A percentile compares a stretch with the other conserved stretches of the same genome.
Conservation (phyloP, 1,140 invertebrate genomes). For the Latrodectus geometricus region DNA sequence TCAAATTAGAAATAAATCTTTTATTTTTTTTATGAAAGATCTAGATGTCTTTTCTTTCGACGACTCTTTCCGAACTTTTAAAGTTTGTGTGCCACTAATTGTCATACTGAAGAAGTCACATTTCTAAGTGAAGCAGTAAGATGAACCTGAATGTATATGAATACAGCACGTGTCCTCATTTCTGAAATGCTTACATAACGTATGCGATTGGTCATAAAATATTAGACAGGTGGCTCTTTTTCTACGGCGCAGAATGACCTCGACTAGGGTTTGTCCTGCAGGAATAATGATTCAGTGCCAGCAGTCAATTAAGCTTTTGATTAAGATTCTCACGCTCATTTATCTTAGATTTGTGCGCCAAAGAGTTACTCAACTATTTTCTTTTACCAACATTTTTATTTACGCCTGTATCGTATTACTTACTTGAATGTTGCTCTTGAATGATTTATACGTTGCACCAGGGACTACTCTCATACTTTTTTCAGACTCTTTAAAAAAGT, state of each 20-base stretch:
- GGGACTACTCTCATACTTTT: too few species aligned
- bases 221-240: conserved; percentile 35
- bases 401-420: too few species aligned
- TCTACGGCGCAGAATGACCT: conserved; percentile 41
- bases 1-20: too few species aligned
- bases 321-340: conserved; percentile 57
- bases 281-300: conserved; percentile 33
- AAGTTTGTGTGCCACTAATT: too few species aligned
- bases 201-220: conserved; percentile 32
- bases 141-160: neutral
- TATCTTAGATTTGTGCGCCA: neutral
- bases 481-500: too few species aligned
- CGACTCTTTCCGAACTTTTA: too few species aligned
- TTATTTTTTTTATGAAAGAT: too few species aligned
- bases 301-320: conserved; percentile 54
- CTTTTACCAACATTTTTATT: neutral
- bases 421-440: too few species aligned
- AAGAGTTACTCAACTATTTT: neutral
- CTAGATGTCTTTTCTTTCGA: too few species aligned
- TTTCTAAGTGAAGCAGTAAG: too few species aligned
- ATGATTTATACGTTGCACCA: too few species aligned
- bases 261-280: neutral
- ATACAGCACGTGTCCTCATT: neutral
- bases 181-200: conserved; percentile 5
- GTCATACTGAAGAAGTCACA: too few species aligned